phyloP scores from a whole-genome alignment of 2,113 vertebrate genomes.

The Baryphthengus martii region DNA sequence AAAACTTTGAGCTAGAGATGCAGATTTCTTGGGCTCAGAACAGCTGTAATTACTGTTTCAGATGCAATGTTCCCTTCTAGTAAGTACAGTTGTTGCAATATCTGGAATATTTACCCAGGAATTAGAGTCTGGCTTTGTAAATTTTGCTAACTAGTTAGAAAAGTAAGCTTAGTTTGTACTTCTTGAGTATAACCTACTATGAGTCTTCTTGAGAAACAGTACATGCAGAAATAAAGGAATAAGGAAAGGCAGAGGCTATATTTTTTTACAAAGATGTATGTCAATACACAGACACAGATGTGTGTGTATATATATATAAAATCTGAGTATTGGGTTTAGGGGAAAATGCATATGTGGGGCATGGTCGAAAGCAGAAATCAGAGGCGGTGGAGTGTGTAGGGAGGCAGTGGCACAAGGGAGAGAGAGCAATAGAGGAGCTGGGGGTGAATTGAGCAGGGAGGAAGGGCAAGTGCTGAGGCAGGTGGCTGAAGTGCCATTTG shows the following conservation, averaged over 20 bases:
- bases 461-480: background rate
- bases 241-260: background rate
- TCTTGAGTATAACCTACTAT: background rate
- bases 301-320: accelerated
- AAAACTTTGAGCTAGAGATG: background rate
- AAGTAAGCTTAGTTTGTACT: background rate
- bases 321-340: background rate
- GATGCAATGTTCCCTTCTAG: background rate
- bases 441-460: background rate
- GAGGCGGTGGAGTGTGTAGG: background rate
- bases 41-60: background rate
- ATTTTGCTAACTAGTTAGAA: background rate
- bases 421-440: background rate
- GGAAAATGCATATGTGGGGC: background rate
- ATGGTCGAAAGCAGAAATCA: background rate
- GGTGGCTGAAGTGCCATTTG: background rate
- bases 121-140: background rate
- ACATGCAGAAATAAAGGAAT: background rate
- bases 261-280: background rate
- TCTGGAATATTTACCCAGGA: background rate
- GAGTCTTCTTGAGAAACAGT: background rate
- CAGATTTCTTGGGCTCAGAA: background rate
- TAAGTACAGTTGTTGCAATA: background rate
- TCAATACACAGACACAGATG: background rate
- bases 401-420: accelerated